Conservation (phyloP, 2,888 invertebrate genomes). For the Mesodorylaimus sp. region DNA sequence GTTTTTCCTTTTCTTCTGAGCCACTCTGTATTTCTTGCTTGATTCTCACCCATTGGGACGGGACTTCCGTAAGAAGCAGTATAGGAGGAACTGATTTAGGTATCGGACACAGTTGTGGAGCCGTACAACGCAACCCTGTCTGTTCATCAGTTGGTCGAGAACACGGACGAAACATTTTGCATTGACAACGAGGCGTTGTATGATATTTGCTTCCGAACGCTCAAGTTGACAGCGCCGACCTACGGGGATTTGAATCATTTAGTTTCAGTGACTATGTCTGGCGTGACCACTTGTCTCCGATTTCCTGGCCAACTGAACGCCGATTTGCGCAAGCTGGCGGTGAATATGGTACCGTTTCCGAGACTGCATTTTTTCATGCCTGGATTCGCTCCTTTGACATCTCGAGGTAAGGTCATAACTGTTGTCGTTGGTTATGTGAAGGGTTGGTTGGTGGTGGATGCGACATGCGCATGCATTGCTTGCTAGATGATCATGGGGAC, state of each 20-base stretch:
- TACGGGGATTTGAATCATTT: conserved; percentile 56
- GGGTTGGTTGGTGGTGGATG: too few species aligned
- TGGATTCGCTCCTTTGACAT: conserved; percentile 73
- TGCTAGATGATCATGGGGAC: too few species aligned
- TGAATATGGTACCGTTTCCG: conserved; percentile 81
- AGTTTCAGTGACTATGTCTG: conserved; percentile 38
- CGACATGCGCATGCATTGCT: too few species aligned
- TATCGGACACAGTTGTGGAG: conserved; percentile 48
- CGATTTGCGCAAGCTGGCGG: conserved; percentile 50
- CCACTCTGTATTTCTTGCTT: neutral
- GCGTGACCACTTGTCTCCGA: conserved; percentile 44
- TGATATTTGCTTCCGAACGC: conserved; percentile 38
- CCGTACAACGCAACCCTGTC: conserved; percentile 39
- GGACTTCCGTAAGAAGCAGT: neutral
- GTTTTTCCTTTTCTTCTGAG: too few species aligned
- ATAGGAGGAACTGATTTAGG: neutral
- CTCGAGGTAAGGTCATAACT: conserved; percentile 44
- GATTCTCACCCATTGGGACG: neutral
- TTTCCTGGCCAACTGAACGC: conserved; percentile 81
- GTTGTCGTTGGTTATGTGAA: too few species aligned
- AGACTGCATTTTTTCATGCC: conserved; percentile 45
- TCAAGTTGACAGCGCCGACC: conserved; percentile 46
- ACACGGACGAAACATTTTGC: conserved; percentile 38
- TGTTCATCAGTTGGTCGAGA: conserved; percentile 39
- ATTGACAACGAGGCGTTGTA: conserved; percentile 40